phyloP scores from a whole-genome alignment of 2,797 vertebrate species.

The Catostomus latipinnis region DNA sequence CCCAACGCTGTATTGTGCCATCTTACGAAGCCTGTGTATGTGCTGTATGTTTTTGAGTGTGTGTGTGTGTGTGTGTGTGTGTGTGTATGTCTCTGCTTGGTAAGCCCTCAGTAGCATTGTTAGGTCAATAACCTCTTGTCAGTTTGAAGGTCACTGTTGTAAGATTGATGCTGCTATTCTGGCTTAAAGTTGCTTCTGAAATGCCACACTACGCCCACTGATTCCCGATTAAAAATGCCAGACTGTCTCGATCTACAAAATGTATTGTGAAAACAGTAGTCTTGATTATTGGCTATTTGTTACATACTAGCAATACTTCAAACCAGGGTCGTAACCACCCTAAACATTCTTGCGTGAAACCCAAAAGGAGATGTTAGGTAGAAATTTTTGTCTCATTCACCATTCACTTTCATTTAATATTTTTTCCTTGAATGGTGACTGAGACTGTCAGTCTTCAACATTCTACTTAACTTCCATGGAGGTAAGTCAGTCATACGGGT shows the following conservation, averaged over 20 bases:
- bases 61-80: background rate
- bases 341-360: too few relatives aligned
- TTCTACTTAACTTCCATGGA: too few relatives aligned
- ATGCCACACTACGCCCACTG: background rate
- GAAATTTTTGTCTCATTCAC: too few relatives aligned
- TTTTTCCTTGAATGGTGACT: too few relatives aligned
- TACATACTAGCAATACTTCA: too few relatives aligned
- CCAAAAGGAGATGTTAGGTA: too few relatives aligned
- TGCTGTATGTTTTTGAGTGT: conserved; percentile 12
- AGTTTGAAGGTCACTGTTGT: conserved; percentile 15
- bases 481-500: too few relatives aligned
- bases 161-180: conserved; percentile 23
- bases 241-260: background rate
- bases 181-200: conserved; percentile 10
- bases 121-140: conserved; percentile 38
- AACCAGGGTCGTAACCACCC: too few relatives aligned
- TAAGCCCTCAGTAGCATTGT: conserved; percentile 22
- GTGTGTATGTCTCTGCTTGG: background rate
- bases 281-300: too few relatives aligned
- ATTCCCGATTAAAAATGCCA: background rate
- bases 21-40: conserved; percentile 21
- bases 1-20: conserved; percentile 13
- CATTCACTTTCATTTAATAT: too few relatives aligned
- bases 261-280: background rate
- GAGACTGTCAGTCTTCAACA: too few relatives aligned